Percentiles rank a stretch among this genome's conserved stretches.
Evolutionary conservation across 2,113 vertebrate genomes (phyloP).

Genomic region (Carlito syrichta): DNA sequence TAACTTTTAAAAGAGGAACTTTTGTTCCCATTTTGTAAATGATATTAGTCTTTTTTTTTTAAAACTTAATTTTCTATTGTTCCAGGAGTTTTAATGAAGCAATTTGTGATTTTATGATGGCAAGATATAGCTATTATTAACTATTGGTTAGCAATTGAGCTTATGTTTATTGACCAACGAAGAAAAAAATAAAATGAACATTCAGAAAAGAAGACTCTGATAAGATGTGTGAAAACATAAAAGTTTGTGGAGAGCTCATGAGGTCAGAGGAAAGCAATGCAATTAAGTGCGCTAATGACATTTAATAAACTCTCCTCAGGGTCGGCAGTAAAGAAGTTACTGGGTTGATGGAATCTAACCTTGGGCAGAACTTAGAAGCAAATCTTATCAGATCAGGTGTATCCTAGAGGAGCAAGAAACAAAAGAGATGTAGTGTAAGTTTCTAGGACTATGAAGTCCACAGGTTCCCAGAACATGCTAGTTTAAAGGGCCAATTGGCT

Average conservation of each 20-base stretch:
- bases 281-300: too few relatives aligned
- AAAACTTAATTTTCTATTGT: neutral
- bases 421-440: neutral
- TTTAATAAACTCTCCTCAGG: neutral
- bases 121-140: neutral
- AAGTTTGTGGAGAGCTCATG: neutral
- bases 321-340: neutral
- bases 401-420: neutral
- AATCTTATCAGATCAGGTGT: neutral
- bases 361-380: neutral
- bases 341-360: neutral
- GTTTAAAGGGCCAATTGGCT: neutral
- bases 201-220: neutral
- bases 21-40: neutral
- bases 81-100: neutral
- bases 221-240: too few relatives aligned
- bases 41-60: neutral
- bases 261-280: accelerated
- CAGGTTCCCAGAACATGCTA: too few relatives aligned
- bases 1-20: neutral
- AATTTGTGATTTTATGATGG: neutral
- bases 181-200: neutral
- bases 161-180: too few relatives aligned
- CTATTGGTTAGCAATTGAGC: neutral
- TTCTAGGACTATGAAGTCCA: neutral